Base-by-base conservation (phyloP, 2,888 invertebrate genomes). In the Hyles lineata region DNA sequence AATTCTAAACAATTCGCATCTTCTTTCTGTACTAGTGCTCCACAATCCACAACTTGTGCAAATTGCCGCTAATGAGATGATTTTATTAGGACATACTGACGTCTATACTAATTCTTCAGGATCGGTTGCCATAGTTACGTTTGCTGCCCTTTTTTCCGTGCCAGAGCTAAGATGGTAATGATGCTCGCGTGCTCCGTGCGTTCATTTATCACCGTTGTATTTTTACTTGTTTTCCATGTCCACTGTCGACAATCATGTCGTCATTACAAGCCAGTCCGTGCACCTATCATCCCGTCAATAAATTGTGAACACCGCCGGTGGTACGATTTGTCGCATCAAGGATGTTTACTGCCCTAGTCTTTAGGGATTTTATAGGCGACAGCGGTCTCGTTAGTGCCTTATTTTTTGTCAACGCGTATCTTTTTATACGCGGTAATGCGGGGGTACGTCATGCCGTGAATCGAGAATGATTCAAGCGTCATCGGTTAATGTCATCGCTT, bases 181-280 rank as follows among this genome's bases (percentile, higher is more conserved):
- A 89, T 83, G 85, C 87, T 89, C 91, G 91, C 92, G 90, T 91
- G 92, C 90, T 75, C 81, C 80, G 77, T 76, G 86, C 76, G 74
- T 82, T 84, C 92, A 93, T 93, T 93, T 92, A 92, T 92, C 92
- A 93, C 88, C 83, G 85, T 85, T 82, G 86, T 91, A 91, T 92
- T 92, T 92, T 90, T 92, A 92, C 92, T 92, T 90, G 91, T 92
- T 91, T 90, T 85, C 87, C 88, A 87, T 91, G 92, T 92, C 89
- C 87, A 81, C 89, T 91, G 92, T 92, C 90, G 88, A 92, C 93
- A 92, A 91, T 90, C 92, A 91, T 92, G 93, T 93, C 91, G 89
- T 92, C 92, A 93, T 93, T 94, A 93, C 92, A 86, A 87, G 84
- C 90, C 87, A 83, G 88, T 85, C 82, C 89, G 88, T 89, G 90